phyloP scores from a whole-genome alignment of 2,888 invertebrate genomes.

The Tanypteryx hageni region DNA sequence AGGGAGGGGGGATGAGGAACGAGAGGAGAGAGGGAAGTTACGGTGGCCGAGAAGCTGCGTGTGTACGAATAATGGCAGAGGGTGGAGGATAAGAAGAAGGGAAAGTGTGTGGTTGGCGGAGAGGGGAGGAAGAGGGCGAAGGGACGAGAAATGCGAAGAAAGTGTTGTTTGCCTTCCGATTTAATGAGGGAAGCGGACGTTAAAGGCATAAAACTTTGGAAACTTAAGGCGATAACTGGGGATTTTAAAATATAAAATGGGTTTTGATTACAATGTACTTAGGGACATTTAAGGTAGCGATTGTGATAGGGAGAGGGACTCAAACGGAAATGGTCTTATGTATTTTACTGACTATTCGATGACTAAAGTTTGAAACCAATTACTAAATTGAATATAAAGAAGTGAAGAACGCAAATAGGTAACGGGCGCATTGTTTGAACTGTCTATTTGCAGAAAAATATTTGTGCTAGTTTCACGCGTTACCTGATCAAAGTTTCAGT shows the following conservation, averaged over 20 bases:
- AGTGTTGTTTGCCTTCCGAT: background rate
- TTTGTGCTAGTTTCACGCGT: too few species aligned
- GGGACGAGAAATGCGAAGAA: background rate
- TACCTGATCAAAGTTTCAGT: too few species aligned
- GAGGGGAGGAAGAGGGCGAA: background rate
- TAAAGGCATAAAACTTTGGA: background rate
- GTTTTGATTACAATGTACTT: background rate
- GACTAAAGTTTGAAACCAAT: background rate
- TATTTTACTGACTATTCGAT: background rate
- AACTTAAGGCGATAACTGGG: constrained; percentile 9
- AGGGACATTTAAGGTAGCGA: background rate
- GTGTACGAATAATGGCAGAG: background rate
- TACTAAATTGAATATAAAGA: background rate
- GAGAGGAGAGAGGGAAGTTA: background rate
- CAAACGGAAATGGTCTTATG: background rate
- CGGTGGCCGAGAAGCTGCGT: background rate
- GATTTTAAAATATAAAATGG: constrained; percentile 7
- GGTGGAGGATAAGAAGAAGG: background rate
- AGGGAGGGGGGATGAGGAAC: background rate
- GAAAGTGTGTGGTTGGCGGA: background rate
- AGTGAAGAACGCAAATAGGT: background rate
- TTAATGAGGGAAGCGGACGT: background rate
- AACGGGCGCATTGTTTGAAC: too few species aligned
- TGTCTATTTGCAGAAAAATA: too few species aligned
- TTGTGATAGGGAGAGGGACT: background rate